Percentiles rank a stretch among this genome's conserved stretches.
These are phyloP conservation scores for Artibeus jamaicensis DNA, from an alignment of 2,797 vertebrate species.

Conservation along the genomic window DNA sequence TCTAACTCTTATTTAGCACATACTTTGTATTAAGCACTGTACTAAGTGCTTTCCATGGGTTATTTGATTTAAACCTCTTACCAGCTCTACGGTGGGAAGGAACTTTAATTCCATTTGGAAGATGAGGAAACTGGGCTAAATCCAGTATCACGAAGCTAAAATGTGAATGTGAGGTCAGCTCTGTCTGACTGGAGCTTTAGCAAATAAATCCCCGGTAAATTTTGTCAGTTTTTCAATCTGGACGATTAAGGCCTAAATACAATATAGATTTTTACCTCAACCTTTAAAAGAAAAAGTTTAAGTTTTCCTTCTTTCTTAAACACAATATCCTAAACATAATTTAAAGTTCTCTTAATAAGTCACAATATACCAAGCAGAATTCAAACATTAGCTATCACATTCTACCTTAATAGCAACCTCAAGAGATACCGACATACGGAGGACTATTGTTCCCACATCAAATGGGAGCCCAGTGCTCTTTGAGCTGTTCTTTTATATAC, in stretches of 20 bases:
- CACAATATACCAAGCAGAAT: background rate
- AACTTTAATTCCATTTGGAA: conserved; percentile 22
- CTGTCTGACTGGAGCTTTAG: background rate
- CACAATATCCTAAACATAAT: background rate
- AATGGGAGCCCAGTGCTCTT: background rate
- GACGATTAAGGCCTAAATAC: background rate
- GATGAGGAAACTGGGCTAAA: conserved; percentile 41
- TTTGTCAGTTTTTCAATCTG: background rate
- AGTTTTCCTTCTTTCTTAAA: conserved; percentile 17
- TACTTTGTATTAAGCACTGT: background rate
- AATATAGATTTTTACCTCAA: background rate
- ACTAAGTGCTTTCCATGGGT: background rate
- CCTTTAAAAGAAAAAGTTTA: conserved; percentile 18
- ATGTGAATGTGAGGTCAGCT: background rate
- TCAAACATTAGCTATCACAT: background rate
- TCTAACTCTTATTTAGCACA: background rate
- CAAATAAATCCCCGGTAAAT: background rate
- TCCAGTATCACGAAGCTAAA: background rate
- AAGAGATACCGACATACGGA: background rate
- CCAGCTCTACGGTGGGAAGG: background rate
- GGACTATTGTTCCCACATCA: background rate
- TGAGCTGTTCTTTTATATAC: background rate
- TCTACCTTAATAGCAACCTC: background rate
- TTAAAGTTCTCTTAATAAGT: conserved; percentile 28
- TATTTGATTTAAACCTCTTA: conserved; percentile 44